phyloP scores from a whole-genome alignment of 2,888 invertebrate species.

The Crepidodera aurea region DNA sequence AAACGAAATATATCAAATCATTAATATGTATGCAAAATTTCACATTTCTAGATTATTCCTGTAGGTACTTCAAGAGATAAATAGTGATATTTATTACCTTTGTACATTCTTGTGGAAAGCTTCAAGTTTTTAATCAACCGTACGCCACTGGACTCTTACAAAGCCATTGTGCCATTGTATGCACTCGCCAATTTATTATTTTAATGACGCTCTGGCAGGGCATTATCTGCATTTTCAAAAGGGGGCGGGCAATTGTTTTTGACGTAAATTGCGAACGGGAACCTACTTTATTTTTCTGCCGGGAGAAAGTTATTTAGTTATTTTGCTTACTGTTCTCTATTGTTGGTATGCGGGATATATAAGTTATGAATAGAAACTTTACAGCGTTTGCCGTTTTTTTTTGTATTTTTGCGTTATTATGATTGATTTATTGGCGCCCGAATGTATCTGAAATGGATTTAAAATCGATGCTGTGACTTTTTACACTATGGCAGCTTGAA shows the following conservation, averaged over 20 bases:
- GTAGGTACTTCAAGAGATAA: too few species aligned
- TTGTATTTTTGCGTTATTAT: not conserved
- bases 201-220: conserved; percentile 19
- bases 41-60: too few species aligned
- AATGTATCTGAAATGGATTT: not conserved
- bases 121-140: too few species aligned
- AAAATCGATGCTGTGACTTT: conserved; percentile 1
- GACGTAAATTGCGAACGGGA: conserved; percentile 2
- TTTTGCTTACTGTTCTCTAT: conserved; percentile 1
- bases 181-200: conserved; percentile 24
- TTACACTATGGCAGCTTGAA: not conserved
- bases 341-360: not conserved
- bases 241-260: conserved; percentile 19
- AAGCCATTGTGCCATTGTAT: conserved; percentile 19
- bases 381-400: too few species aligned
- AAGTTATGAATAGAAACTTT: not conserved
- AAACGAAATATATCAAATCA: too few species aligned
- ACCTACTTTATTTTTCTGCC: not conserved
- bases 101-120: too few species aligned
- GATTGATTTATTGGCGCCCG: too few species aligned
- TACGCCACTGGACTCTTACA: not conserved
- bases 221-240: conserved; percentile 20
- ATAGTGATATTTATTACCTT: too few species aligned
- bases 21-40: too few species aligned
- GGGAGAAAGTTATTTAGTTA: conserved; percentile 13